phyloP scores from a whole-genome alignment of 2,888 invertebrate genomes.

The Branchinecta sandiegonensis region DNA sequence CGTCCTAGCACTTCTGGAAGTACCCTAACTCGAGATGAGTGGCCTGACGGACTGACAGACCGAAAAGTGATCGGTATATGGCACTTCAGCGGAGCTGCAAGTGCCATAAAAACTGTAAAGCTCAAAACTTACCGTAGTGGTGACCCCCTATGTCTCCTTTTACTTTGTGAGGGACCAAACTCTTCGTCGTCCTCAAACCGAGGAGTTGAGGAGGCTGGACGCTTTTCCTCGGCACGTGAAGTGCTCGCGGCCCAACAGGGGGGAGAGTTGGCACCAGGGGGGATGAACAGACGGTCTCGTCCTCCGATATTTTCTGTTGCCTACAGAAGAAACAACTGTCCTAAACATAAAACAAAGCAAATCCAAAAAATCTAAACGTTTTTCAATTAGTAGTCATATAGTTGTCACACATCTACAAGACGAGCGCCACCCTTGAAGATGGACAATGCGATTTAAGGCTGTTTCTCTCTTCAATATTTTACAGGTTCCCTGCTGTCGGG shows the following conservation, averaged over 20 bases:
- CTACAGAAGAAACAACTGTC: neutral
- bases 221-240: neutral
- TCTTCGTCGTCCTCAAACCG: constrained; percentile 12
- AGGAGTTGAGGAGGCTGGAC: constrained; percentile 4
- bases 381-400: no score
- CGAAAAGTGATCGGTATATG: no score
- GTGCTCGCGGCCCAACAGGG: neutral
- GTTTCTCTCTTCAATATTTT: no score
- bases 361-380: no score
- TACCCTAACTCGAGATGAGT: no score
- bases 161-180: constrained; percentile 12
- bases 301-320: neutral
- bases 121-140: neutral
- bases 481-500: no score
- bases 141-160: constrained; percentile 15
- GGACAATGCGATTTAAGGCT: no score
- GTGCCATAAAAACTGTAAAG: neutral
- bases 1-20: no score
- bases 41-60: no score
- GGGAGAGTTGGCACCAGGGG: neutral
- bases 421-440: no score
- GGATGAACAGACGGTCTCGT: constrained; percentile 4
- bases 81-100: no score
- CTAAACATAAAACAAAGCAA: neutral
- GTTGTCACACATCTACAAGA: no score